These are phyloP conservation scores for Helicoverpa zea DNA, from an alignment of 1,140 invertebrate genomes.

Conservation along the genomic window DNA sequence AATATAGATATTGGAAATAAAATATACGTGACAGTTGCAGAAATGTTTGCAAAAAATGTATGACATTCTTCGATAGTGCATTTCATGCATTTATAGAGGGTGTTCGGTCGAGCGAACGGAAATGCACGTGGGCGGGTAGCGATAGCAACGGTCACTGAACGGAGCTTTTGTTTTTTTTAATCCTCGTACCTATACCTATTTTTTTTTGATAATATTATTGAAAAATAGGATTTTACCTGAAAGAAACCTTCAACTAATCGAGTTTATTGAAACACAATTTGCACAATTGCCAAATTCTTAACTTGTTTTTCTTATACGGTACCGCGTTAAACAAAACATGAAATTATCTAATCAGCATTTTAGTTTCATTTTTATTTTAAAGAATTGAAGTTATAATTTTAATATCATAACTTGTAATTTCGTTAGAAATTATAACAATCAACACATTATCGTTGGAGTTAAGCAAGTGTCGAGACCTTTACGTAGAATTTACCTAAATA, in stretches of 20 bases:
- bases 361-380: no score
- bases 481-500: slow-evolving; percentile 53
- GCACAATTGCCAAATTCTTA: no score
- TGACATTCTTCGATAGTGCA: not conserved
- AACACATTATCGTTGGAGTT: slow-evolving; percentile 59
- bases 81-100: not conserved
- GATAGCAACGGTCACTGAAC: slow-evolving; percentile 65
- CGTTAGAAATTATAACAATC: slow-evolving; percentile 55
- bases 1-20: no score
- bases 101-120: slow-evolving; percentile 50
- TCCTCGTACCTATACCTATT: slow-evolving; percentile 7
- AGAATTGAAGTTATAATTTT: no score
- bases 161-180: slow-evolving; percentile 36
- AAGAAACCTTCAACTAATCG: no score
- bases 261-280: no score
- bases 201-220: not conserved
- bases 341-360: no score
- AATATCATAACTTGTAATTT: not conserved
- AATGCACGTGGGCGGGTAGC: slow-evolving; percentile 56
- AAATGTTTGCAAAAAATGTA: not conserved
- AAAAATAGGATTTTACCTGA: no score
- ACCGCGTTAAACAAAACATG: no score
- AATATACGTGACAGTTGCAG: not conserved
- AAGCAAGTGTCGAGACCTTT: slow-evolving; percentile 69
- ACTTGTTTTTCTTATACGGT: no score